Percentiles rank a stretch among this genome's conserved stretches.
Evolutionary conservation across 2,797 vertebrate species (phyloP).

Genomic region (Hemitrygon akajei): DNA sequence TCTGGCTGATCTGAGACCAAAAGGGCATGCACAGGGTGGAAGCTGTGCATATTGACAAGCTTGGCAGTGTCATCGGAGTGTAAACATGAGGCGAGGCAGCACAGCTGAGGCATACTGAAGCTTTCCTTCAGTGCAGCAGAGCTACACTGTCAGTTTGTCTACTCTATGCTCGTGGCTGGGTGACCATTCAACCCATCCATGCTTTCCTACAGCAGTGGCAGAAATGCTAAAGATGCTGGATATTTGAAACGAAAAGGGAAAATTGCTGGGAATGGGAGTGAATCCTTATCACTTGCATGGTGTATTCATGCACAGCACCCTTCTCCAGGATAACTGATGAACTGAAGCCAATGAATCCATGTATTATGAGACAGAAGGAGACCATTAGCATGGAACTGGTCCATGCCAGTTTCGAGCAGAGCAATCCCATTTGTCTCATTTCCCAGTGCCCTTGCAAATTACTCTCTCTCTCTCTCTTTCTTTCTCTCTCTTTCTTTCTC

Average conservation of each 20-base stretch:
- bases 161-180: neutral
- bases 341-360: too few species aligned
- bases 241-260: neutral
- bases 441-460: too few species aligned
- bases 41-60: neutral
- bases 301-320: too few species aligned
- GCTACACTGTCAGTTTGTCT: neutral
- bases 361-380: too few species aligned
- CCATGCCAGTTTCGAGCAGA: too few species aligned
- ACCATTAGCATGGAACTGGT: too few species aligned
- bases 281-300: too few species aligned
- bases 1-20: slow-evolving; percentile 12
- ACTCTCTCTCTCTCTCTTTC: too few species aligned
- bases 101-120: neutral
- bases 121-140: neutral
- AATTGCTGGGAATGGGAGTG: neutral
- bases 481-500: too few species aligned
- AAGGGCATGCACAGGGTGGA: neutral
- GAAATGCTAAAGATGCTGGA: neutral
- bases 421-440: too few species aligned
- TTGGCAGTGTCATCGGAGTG: neutral
- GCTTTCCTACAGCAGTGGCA: neutral
- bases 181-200: neutral
- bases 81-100: neutral
- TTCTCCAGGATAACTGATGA: too few species aligned